Evolutionary conservation across 2,113 vertebrate genomes (phyloP).

Genomic region (Zosterops hypoxanthus): DNA sequence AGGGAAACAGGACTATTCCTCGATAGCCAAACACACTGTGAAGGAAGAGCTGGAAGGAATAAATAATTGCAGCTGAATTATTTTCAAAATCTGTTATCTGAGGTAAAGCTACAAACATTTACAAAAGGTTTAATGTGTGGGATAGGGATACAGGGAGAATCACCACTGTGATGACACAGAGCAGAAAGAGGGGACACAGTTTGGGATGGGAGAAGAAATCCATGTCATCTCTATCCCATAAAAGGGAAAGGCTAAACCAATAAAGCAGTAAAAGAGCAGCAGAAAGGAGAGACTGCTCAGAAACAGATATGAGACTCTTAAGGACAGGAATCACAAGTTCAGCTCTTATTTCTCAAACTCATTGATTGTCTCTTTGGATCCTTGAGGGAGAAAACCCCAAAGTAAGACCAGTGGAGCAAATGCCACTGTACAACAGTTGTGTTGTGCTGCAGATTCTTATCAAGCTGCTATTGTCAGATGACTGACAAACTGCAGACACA

Average conservation of each 20-base stretch:
- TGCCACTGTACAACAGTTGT: background rate
- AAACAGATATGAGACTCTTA: background rate
- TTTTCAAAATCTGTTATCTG: background rate
- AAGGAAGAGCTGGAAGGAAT: constrained; percentile 87
- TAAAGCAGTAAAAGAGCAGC: background rate
- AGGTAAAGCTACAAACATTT: background rate
- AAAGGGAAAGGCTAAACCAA: background rate
- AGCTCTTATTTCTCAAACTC: background rate
- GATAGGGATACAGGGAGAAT: background rate
- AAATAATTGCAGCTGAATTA: background rate
- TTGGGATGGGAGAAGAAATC: background rate
- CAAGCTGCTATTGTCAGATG: background rate
- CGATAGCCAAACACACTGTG: constrained; percentile 97
- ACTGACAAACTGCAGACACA: constrained; percentile 31
- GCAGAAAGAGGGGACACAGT: background rate
- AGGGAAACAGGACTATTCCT: constrained; percentile 95
- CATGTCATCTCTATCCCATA: background rate
- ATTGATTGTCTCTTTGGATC: background rate
- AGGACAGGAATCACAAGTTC: background rate
- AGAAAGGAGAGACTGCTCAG: background rate
- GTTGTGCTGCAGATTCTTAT: background rate
- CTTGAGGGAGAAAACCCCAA: background rate
- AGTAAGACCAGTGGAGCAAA: background rate
- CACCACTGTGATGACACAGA: accelerated
- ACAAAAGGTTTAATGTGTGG: background rate